phyloP scores from a whole-genome alignment of 2,113 vertebrate genomes.

The Caranx melampygus region DNA sequence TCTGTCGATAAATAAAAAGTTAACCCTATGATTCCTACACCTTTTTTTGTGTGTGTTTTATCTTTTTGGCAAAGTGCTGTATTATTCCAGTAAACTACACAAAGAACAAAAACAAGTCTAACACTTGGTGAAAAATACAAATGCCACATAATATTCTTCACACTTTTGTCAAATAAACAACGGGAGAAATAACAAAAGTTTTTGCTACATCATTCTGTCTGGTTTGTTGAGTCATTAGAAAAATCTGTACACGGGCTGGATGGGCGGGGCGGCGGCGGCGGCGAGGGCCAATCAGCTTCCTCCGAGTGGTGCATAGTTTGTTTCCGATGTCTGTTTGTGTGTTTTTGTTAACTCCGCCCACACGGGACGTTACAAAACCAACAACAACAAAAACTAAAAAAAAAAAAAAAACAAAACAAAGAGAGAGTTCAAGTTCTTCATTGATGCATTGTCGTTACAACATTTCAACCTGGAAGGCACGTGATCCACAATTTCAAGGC shows the following conservation, averaged over 20 bases:
- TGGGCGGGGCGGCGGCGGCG: slow-evolving; percentile 70
- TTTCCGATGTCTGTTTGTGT: slow-evolving; percentile 82
- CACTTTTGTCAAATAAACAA: slow-evolving; percentile 75
- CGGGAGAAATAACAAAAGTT: slow-evolving; percentile 45
- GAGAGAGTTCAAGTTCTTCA: slow-evolving; percentile 91
- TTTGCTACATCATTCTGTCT: slow-evolving; percentile 87
- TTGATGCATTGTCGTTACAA: slow-evolving; percentile 81
- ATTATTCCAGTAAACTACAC: slow-evolving; percentile 89
- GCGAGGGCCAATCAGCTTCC: slow-evolving; percentile 79
- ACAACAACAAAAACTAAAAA: not conserved
- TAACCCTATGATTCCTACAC: slow-evolving; percentile 86
- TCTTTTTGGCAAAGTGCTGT: slow-evolving; percentile 96
- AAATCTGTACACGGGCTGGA: slow-evolving; percentile 82
- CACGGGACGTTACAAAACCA: slow-evolving; percentile 55
- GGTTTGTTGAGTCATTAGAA: slow-evolving; percentile 79
- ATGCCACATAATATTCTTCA: slow-evolving; percentile 82
- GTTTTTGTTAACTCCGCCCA: slow-evolving; percentile 66
- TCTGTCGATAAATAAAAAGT: slow-evolving; percentile 77
- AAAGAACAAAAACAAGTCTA: slow-evolving; percentile 65
- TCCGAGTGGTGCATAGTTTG: slow-evolving; percentile 92
- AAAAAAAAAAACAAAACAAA: slow-evolving; percentile 38
- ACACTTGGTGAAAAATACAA: slow-evolving; percentile 76
- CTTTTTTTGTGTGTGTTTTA: slow-evolving; percentile 48
- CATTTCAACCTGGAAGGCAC: slow-evolving; percentile 87
- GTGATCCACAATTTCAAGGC: slow-evolving; percentile 85